Base-by-base conservation (phyloP, 2,797 vertebrate species). In the Lacerta bilineata region DNA sequence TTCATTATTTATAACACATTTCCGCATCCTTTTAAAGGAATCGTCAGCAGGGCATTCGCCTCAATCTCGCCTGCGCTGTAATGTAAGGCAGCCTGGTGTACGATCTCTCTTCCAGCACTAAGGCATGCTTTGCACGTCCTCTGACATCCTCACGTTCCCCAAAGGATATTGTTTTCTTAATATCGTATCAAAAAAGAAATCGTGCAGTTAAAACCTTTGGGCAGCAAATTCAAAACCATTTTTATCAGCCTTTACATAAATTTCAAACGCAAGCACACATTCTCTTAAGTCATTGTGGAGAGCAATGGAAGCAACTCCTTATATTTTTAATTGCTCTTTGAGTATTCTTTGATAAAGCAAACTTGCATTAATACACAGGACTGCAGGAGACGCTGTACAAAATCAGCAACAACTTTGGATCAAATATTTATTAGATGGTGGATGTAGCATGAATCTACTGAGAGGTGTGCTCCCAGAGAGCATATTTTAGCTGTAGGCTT, bases 341-440 rank as follows among this genome's bases (percentile, higher is more conserved):
- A 74, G 2, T 29, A 41, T 0, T 8, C 80, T 23, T 87, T 88
- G 89, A 90, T 86, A 78, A 66, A 78, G 1, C 9, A 46, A 6
- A 72, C 79, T 80, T 90, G 84, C 23, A 87, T 79, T 9, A 61
- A 46, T 72, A 7, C 76, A 92, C 72, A 93, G 92, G 50, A 23
- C n/a, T 91, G 4, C 25, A 90, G 39, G 6, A 90, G n/a, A 84
- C 64, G 50, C 1, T 39, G 43, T n/a, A 29, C 9, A 88, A 89
- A 64, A 4, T 84, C 91, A 89, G 83, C 27, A 91, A 4, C 23
- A 83, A 33, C 3, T 82, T 64, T 20, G 86, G n/a, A 84, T 89
- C 59, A 91, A 94, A 87, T 90, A 92, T 91, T 93, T 71, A 79
- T 89, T 80, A 68, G 15, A 85, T 88, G 36, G 80, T 15, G 74